Evolutionary conservation across 2,888 invertebrate species (phyloP).

Genomic region (Platerodrilus igneus): DNA sequence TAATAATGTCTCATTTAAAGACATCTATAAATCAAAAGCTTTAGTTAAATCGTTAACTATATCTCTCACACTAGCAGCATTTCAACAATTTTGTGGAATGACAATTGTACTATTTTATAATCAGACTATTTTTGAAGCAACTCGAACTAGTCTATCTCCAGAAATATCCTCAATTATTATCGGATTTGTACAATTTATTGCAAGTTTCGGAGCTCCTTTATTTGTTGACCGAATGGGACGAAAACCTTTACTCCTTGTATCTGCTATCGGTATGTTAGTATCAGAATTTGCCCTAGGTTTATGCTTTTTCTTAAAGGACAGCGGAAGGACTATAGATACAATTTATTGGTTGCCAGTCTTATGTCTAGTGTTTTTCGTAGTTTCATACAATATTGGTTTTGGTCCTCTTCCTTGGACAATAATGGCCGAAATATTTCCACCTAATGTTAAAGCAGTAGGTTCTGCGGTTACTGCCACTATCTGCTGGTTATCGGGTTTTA

Average conservation of each 20-base stretch:
- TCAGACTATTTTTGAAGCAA: conserved; percentile 62
- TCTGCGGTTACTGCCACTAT: conserved; percentile 68
- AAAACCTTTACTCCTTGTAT: conserved; percentile 62
- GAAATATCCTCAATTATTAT: conserved; percentile 68
- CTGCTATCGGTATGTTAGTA: conserved; percentile 60
- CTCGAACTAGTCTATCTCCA: conserved; percentile 57
- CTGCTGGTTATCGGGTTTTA: conserved; percentile 68
- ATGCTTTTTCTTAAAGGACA: conserved; percentile 61
- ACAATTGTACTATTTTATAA: conserved; percentile 78
- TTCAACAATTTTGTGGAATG: conserved; percentile 81
- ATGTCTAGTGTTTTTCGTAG: conserved; percentile 65
- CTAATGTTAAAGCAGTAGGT: conserved; percentile 68
- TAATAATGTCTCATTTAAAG: conserved; percentile 44
- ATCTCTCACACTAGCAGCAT: conserved; percentile 57
- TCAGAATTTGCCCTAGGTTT: conserved; percentile 54
- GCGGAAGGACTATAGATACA: conserved; percentile 47
- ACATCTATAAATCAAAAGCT: conserved; percentile 54
- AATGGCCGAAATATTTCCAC: conserved; percentile 74
- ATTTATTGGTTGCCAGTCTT: conserved; percentile 66
- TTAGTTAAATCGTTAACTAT: conserved; percentile 74
- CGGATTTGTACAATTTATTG: conserved; percentile 64
- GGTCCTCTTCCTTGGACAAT: conserved; percentile 79
- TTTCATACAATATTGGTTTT: conserved; percentile 64
- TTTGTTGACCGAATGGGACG: conserved; percentile 73
- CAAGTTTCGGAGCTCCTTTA: conserved; percentile 67